Evolutionary conservation across 2,797 vertebrate species (phyloP), one percentile per base, ranked within the genome.

Genomic region (Sebastes trivittatus): DNA sequence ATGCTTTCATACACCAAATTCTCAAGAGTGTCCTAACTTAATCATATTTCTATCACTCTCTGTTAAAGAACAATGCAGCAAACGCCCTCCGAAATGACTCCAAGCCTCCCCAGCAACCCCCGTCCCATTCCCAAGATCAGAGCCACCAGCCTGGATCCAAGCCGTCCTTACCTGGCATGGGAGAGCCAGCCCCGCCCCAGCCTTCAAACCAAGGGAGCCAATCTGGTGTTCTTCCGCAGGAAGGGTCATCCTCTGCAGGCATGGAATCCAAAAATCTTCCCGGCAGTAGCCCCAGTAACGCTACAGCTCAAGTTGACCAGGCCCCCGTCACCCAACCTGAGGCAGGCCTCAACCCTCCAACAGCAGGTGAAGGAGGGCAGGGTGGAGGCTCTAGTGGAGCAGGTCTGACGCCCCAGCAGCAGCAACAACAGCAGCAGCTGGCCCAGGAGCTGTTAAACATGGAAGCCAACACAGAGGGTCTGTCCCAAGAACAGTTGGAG

Each of bases 381-480:
- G 92, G 87, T 64, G 92, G 89, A 66, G 89, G 90, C 14, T 83
- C 92, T 68, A 75, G 83, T 72, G 95, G 96, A 76, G 88, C 95
- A 7, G 95, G 94, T 60, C 89, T 95, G 46, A 95, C 94, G 4
- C 95, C 94, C 7, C 95, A 95, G 80, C 97, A 98, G 91, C 97
- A 97, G 88, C 93, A 94, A 84, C 94, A 95, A 61, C 95, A 96
- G 94, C 96, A 97, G 85, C 95, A 96, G 95, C 95, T 97, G 85
- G 96, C 98, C 76, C 96, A 97, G 80, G 98, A 97, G 76, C 96
- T 99, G 69, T 94, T 97, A 16, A 94, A 95, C 49, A 96, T 99
- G 96, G 97, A 97, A 2, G 98, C 98, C 87, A 99, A 99, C 94
- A 97, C 98, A 0, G 98, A 99, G 8, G 98, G 98, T 66, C 95